phyloP scores from a whole-genome alignment of 2,113 vertebrate species.

The Phrynosoma blainvillii region DNA sequence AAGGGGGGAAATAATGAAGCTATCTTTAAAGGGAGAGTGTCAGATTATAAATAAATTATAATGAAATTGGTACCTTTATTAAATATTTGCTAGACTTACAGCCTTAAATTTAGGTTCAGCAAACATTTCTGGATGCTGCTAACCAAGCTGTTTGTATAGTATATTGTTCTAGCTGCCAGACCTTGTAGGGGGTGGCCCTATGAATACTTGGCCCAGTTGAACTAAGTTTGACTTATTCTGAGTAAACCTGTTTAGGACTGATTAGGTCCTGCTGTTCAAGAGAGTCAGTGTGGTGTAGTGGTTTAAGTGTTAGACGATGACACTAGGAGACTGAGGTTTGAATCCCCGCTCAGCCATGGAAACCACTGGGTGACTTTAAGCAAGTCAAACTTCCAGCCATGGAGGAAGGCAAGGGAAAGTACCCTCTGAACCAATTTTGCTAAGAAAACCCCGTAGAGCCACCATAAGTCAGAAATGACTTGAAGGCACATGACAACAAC shows the following conservation, averaged over 20 bases:
- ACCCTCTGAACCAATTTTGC: no score
- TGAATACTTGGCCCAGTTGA: neutral
- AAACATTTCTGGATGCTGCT: neutral
- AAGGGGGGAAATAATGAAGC: no score
- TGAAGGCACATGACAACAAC: no score
- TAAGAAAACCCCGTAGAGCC: no score
- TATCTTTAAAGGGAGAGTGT: neutral
- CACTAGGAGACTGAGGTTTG: no score
- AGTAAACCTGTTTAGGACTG: neutral
- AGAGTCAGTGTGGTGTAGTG: no score
- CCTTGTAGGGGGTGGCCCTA: neutral
- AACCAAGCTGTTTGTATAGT: neutral
- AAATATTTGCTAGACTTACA: neutral
- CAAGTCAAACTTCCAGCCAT: no score
- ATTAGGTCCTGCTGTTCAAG: neutral
- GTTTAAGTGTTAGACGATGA: no score
- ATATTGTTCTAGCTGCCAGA: neutral
- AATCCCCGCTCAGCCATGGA: no score
- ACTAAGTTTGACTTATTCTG: neutral
- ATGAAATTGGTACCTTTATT: neutral
- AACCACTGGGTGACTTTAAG: no score
- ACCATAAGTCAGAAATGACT: no score
- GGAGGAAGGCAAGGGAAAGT: no score
- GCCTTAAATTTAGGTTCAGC: neutral
- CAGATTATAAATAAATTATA: neutral